Conservation (phyloP, 2,888 invertebrate species). For the Pseudolycoriella hygida region DNA sequence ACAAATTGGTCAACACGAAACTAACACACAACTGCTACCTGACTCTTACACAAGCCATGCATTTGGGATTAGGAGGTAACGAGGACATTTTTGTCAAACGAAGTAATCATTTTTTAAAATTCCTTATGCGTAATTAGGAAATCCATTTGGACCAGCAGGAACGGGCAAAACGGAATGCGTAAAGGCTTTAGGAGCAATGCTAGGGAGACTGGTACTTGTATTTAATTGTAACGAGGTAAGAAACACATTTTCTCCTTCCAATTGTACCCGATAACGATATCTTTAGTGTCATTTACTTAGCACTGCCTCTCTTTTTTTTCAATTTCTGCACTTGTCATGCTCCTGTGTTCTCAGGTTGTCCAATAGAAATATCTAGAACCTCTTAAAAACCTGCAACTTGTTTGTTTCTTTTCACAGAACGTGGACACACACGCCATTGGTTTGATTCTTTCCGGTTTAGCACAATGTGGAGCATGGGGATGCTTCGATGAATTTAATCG, state of each 20-base stretch:
- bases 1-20: conserved; percentile 88
- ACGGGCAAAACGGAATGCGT: conserved; percentile 99
- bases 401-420: conserved; percentile 36
- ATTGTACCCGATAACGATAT: no score
- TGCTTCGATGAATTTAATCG: conserved; percentile 99
- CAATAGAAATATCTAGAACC: no score
- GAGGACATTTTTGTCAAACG: no score
- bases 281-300: no score
- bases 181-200: conserved; percentile 76
- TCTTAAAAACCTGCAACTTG: no score
- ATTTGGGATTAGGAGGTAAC: conserved; percentile 79
- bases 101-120: no score
- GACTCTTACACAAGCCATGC: conserved; percentile 82
- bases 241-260: no score
- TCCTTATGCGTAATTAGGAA: conserved; percentile 26
- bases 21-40: conserved; percentile 95
- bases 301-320: background rate
- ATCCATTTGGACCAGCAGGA: conserved; percentile 97
- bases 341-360: no score
- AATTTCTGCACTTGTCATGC: no score
- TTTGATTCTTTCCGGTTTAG: conserved; percentile 81
- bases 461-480: conserved; percentile 92
- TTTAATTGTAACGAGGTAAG: conserved; percentile 91
- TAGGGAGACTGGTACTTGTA: conserved; percentile 86
- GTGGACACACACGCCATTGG: conserved; percentile 93